phyloP scores from a whole-genome alignment of 2,113 vertebrate genomes.

The Riparia riparia region DNA sequence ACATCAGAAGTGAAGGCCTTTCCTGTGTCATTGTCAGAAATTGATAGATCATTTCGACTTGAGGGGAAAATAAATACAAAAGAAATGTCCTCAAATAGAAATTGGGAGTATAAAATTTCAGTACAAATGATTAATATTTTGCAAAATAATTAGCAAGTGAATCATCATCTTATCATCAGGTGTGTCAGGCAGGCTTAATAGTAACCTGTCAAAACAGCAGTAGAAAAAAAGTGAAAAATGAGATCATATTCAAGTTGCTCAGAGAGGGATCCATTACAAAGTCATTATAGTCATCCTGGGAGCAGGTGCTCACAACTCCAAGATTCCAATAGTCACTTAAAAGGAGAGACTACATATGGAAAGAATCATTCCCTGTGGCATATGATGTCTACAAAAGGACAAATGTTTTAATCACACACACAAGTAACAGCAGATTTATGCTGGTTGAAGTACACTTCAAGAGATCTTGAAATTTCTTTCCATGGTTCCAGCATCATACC shows the following conservation, averaged over 20 bases:
- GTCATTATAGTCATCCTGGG: background rate
- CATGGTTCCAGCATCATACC: accelerated
- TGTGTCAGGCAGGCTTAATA: conserved; percentile 11
- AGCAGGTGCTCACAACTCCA: background rate
- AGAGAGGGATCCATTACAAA: background rate
- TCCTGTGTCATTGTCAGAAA: background rate
- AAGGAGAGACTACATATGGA: background rate
- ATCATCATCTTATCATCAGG: conserved; percentile 1
- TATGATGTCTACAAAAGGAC: background rate
- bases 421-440: background rate
- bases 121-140: conserved; percentile 30
- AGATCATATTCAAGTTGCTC: conserved; percentile 1
- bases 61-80: background rate
- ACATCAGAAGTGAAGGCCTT: background rate
- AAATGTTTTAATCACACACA: background rate
- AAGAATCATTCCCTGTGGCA: background rate
- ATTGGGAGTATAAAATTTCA: background rate
- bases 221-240: conserved; percentile 34
- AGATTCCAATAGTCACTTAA: background rate
- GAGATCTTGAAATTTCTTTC: background rate
- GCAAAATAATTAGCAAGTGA: conserved; percentile 45
- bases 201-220: conserved; percentile 18
- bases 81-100: background rate
- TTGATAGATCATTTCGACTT: background rate
- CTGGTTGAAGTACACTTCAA: background rate